phyloP scores from a whole-genome alignment of 2,797 vertebrate genomes.

The Peromyscus melanophrys region DNA sequence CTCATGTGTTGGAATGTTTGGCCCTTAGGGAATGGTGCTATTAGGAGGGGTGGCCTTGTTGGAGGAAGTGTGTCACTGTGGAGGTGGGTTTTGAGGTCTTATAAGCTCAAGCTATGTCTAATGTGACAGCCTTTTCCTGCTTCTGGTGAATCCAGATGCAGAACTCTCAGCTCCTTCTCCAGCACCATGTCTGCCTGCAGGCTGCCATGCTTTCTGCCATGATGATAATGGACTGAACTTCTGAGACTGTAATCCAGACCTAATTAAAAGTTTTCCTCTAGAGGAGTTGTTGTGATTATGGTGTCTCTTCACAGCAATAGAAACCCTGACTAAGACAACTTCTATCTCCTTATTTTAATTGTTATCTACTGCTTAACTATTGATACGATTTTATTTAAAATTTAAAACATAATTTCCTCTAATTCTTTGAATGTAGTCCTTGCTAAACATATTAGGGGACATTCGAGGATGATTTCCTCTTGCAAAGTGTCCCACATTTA shows the following conservation, averaged over 20 bases:
- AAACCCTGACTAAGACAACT: background rate
- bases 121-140: background rate
- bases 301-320: background rate
- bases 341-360: conserved; percentile 21
- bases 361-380: background rate
- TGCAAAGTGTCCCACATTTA: background rate
- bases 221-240: background rate
- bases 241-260: background rate
- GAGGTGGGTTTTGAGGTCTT: background rate
- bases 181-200: background rate
- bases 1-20: background rate
- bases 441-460: background rate
- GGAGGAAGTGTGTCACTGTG: background rate
- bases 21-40: background rate
- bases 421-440: background rate
- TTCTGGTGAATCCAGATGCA: background rate
- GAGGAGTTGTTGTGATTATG: background rate
- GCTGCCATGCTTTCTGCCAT: background rate
- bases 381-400: conserved; percentile 52
- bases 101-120: background rate
- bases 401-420: background rate
- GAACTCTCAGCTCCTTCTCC: background rate
- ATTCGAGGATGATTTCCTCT: background rate
- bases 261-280: background rate
- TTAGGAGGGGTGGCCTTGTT: background rate